These are phyloP conservation scores for Sebastes steindachneri DNA, from an alignment of 2,797 vertebrate genomes.

Conservation along the genomic window DNA sequence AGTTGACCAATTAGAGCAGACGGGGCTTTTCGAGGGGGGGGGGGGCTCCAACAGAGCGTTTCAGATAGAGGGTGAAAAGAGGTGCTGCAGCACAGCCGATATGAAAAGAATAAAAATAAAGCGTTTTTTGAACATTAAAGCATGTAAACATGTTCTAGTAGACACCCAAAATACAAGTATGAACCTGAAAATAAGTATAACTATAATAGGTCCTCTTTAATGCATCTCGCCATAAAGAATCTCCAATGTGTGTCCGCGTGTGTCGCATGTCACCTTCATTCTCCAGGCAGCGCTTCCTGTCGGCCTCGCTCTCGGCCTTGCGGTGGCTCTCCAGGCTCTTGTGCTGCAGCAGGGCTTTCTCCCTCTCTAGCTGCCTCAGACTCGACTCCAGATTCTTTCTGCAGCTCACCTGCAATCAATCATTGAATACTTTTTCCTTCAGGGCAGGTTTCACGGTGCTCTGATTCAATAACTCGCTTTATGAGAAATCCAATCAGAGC, in stretches of 20 bases:
- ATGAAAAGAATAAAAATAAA: no score
- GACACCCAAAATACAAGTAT: no score
- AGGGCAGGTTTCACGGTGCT: slow-evolving; percentile 6
- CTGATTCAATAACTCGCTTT: slow-evolving; percentile 10
- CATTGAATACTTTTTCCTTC: background rate
- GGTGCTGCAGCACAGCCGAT: no score
- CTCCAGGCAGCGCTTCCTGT: slow-evolving; percentile 96
- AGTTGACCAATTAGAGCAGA: no score
- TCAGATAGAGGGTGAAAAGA: no score
- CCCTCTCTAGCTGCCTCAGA: slow-evolving; percentile 93
- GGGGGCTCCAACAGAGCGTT: no score
- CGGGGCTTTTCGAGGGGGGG: no score
- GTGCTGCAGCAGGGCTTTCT: slow-evolving; percentile 97
- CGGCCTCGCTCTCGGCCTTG: slow-evolving; percentile 95
- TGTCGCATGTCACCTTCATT: slow-evolving; percentile 86
- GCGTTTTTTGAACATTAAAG: no score
- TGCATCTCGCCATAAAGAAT: background rate
- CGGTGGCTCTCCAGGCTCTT: slow-evolving; percentile 96
- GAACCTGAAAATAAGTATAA: no score
- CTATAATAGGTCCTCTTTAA: no score
- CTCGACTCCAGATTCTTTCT: slow-evolving; percentile 92
- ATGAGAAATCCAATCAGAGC: background rate
- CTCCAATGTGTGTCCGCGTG: background rate
- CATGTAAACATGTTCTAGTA: no score
- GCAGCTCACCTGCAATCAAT: slow-evolving; percentile 74